Evolutionary conservation across 2,113 vertebrate genomes (phyloP).

Genomic region (Ceuthmochares aereus): DNA sequence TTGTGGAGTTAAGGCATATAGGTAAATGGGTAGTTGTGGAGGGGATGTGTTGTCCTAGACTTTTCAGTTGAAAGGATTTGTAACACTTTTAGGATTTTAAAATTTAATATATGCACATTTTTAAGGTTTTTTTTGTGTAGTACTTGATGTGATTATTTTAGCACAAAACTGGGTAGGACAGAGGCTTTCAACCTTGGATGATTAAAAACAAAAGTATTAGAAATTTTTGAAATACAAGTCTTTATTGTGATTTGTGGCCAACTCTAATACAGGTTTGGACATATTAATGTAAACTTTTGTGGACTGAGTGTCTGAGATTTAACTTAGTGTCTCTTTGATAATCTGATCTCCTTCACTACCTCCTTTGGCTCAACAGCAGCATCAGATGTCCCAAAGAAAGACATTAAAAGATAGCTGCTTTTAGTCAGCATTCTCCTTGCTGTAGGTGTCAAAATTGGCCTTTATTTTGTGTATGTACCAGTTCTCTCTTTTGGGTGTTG

Average conservation of each 20-base stretch:
- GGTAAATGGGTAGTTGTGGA: not conserved
- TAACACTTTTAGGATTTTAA: not conserved
- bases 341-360: rapidly evolving
- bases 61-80: not conserved
- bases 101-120: not conserved
- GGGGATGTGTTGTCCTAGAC: not conserved
- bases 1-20: not conserved
- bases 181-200: not conserved
- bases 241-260: not conserved
- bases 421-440: not conserved
- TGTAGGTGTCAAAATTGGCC: not conserved
- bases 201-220: not conserved
- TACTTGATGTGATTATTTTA: not conserved
- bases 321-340: not conserved
- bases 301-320: not conserved
- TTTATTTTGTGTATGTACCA: not conserved
- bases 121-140: not conserved
- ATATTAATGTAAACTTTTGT: not conserved
- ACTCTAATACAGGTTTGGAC: not conserved
- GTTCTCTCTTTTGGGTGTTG: not conserved
- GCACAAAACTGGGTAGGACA: not conserved
- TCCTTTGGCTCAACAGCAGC: not conserved
- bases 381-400: not conserved
- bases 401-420: not conserved
- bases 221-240: not conserved